Evolutionary conservation across 2,113 vertebrate genomes (phyloP).

Genomic region (Pachycephala philippinensis): DNA sequence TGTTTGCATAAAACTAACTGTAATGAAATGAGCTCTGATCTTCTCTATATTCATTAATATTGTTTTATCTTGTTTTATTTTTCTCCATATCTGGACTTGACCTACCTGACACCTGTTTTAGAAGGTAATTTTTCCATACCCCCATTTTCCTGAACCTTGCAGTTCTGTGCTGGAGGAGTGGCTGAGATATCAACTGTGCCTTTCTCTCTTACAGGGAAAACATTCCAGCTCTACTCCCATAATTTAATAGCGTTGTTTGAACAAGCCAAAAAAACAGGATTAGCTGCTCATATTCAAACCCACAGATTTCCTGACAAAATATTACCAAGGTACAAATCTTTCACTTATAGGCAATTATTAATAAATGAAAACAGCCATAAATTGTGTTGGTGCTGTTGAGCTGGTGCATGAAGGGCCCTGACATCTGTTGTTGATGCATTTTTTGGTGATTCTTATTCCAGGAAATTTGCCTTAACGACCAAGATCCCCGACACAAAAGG

Average conservation of each 20-base stretch:
- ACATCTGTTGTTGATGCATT: neutral
- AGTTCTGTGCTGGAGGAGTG: neutral
- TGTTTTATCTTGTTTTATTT: conserved; percentile 24
- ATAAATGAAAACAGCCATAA: neutral
- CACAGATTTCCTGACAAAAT: conserved; percentile 96
- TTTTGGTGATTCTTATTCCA: conserved; percentile 64
- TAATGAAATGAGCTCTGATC: neutral
- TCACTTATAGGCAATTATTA: neutral
- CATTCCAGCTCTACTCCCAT: conserved; percentile 97
- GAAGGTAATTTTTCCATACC: conserved; percentile 86
- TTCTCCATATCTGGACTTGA: conserved; percentile 62
- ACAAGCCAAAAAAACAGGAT: conserved; percentile 94
- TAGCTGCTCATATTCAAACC: conserved; percentile 95
- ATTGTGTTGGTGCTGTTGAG: neutral
- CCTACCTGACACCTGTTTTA: conserved; percentile 73
- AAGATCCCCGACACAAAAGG: conserved; percentile 99
- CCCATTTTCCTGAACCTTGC: neutral
- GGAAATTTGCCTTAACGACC: conserved; percentile 94
- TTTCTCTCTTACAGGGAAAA: conserved; percentile 83
- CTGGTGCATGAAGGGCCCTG: neutral
- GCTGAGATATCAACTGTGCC: neutral
- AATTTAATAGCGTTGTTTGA: conserved; percentile 97
- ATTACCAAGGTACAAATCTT: conserved; percentile 84
- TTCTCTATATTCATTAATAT: neutral
- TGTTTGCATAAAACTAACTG: neutral